Conservation (phyloP, 1,140 invertebrate genomes). For the Rhopalosiphum maidis region DNA sequence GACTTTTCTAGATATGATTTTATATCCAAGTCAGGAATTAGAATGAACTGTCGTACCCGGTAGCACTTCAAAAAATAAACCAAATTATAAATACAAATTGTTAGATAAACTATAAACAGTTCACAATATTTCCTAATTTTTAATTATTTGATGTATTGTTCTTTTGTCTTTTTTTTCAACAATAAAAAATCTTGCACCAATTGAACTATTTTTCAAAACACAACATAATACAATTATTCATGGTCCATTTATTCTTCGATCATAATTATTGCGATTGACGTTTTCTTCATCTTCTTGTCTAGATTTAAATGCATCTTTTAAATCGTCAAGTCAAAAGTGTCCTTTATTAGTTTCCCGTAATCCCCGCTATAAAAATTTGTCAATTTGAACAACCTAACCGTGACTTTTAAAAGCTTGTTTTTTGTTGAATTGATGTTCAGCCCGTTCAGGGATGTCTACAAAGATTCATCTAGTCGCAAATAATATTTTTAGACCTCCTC, state of each 20-base stretch:
- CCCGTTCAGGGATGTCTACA: not conserved
- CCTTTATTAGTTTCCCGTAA: not conserved
- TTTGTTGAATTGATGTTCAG: not conserved
- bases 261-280: not conserved
- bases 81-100: no score
- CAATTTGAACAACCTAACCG: not conserved
- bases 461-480: not conserved
- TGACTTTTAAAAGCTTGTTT: not conserved
- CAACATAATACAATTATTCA: not conserved
- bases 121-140: no score
- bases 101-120: no score
- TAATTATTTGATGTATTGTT: not conserved
- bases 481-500: not conserved
- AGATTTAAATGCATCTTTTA: not conserved
- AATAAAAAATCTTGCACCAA: constrained; percentile 23
- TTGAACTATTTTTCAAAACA: not conserved
- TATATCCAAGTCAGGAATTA: not conserved
- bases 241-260: not conserved
- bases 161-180: not conserved
- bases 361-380: not conserved
- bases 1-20: not conserved
- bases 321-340: not conserved
- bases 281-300: not conserved
- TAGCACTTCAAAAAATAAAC: not conserved
- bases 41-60: not conserved